Evolutionary conservation across 2,888 invertebrate species (phyloP), one percentile per base, ranked within the genome.

Genomic region (Augochlorella aurata): DNA sequence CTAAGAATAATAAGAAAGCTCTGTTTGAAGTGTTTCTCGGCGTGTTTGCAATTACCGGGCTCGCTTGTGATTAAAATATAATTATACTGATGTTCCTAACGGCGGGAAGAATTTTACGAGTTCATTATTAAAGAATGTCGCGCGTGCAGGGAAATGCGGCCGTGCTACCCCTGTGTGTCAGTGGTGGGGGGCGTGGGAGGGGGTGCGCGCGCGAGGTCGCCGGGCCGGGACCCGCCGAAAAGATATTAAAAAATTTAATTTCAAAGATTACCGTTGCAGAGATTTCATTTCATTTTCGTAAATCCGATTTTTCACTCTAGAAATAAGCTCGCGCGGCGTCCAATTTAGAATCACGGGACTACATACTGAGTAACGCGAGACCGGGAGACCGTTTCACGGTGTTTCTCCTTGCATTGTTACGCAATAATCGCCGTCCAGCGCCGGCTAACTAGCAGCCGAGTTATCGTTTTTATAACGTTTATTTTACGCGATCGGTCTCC

Each of bases 1-100:
- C 73, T 79, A 82, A 85, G 85, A 86, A 86, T 86, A 86, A 86
- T 86, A 82, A 83, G 79, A 54, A 24, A 54, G 21, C 12, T 29
- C 16, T 29, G 61, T 61, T 61, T 61, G 8, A 61, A 24, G 61
- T 61, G 29, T 61, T 61, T 38, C 0, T 24, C 14, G 16, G 16
- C 7, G 47, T 24, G 49, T 24, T 49, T 29, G 18, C 67, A 49
- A 49, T 67, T 67, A 16, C 8, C 47, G 14, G 14, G 8, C 45
- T n/a, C 47, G 45, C 47, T 45, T 21, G 49, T 29, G 24, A 67
- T 67, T 67, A 67, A 67, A 67, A 24, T 67, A 21, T 67, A 67
- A 67, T 49, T 67, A 49, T 47, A 24, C 45, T 24, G 66, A 67
- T 24, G 38, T 38, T 50, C 18, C n/a, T 18, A 24, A n/a, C 70